These are phyloP conservation scores for Romanogobio albipinnatus DNA, from an alignment of 2,113 vertebrate genomes.

Conservation along the genomic window DNA sequence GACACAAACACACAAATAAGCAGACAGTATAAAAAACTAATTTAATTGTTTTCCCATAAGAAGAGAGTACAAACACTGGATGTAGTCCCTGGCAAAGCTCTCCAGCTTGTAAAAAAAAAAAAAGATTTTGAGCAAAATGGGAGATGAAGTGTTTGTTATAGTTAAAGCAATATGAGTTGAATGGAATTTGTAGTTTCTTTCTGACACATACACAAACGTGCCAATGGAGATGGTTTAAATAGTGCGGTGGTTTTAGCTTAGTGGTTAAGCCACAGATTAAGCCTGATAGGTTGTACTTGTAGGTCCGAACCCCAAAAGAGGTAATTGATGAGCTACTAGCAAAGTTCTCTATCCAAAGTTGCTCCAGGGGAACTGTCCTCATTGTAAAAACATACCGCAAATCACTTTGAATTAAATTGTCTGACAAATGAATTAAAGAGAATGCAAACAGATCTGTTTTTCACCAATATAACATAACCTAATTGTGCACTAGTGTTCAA, in stretches of 20 bases:
- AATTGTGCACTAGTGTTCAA: neutral
- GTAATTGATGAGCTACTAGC: neutral
- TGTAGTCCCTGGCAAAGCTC: neutral
- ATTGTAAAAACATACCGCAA: neutral
- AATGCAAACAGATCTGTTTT: neutral
- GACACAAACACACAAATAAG: neutral
- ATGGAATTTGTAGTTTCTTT: neutral
- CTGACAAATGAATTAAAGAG: neutral
- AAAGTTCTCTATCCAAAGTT: neutral
- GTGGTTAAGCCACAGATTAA: neutral
- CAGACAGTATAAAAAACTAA: neutral
- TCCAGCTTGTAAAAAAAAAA: constrained; percentile 1
- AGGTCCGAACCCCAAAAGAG: neutral
- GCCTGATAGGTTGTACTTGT: neutral
- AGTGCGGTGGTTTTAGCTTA: neutral
- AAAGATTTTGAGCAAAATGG: constrained; percentile 7
- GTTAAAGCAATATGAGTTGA: neutral
- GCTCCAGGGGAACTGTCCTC: neutral
- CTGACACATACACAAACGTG: neutral
- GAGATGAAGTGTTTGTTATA: constrained; percentile 46
- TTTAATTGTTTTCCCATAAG: neutral
- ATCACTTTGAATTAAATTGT: neutral
- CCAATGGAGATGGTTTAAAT: constrained; percentile 1
- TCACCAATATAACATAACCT: neutral
- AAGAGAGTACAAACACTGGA: neutral